Evolutionary conservation across 2,113 vertebrate genomes (phyloP).

Genomic region (Dipodomys spectabilis): DNA sequence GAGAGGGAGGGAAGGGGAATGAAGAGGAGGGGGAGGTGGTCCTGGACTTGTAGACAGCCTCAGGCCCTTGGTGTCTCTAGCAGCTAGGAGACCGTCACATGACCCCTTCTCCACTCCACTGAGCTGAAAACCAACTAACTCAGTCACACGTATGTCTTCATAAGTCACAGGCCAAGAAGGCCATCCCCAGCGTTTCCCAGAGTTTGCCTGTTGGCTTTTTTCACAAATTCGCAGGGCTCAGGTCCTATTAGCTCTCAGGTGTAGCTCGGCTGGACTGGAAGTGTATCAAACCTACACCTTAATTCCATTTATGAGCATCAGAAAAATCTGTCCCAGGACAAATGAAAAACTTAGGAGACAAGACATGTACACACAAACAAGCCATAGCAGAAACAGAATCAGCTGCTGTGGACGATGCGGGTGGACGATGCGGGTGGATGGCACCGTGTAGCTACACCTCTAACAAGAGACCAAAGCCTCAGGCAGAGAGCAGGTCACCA

Average conservation of each 20-base stretch:
- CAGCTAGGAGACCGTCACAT: too few relatives aligned
- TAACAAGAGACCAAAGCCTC: background rate
- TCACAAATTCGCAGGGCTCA: background rate
- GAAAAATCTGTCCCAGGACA: background rate
- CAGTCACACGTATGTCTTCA: background rate
- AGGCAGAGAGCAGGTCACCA: too few relatives aligned
- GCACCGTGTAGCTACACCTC: too few relatives aligned
- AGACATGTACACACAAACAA: background rate
- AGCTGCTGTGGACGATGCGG: background rate
- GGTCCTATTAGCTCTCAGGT: background rate
- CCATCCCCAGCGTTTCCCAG: background rate
- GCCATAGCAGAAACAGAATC: background rate
- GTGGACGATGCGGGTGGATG: background rate
- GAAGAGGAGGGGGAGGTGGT: too few relatives aligned
- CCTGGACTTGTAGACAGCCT: background rate
- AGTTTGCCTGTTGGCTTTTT: background rate
- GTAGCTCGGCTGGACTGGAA: background rate
- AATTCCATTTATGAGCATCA: background rate
- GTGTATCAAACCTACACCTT: background rate
- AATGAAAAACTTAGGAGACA: background rate
- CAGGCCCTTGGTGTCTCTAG: too few relatives aligned
- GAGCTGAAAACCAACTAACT: background rate
- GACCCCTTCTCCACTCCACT: background rate
- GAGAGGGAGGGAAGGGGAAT: too few relatives aligned
- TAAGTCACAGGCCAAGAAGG: too few relatives aligned